Evolutionary conservation across 2,888 invertebrate species (phyloP), one percentile per base, ranked within the genome.

Genomic region (Apotomis betuletana): DNA sequence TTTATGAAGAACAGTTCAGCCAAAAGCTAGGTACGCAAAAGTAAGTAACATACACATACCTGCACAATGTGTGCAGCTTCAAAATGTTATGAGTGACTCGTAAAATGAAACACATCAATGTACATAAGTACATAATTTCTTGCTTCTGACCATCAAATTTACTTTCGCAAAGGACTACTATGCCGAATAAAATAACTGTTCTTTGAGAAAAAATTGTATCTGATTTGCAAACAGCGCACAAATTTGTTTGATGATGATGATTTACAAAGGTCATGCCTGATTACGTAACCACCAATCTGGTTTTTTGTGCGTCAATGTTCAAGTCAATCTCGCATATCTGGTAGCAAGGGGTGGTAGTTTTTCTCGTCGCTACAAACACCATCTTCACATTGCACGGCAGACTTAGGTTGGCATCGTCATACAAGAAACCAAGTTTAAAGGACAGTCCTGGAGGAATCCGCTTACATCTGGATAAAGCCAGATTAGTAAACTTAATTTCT

Each of bases 271-370:
- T 49, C 8, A 13, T 5, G 13, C n/a, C 6, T 12, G 57, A 36
- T 57, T 61, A 64, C 51, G 67, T 49, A 13, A 44, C 46, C 12
- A 74, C 75, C 0, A 80, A 70, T 70, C 86, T 85, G 55, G 81
- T 76, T 77, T 90, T 90, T 71, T 82, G 83, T 5, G 83, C 80
- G 12, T 84, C 83, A 67, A 92, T 87, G 59, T 83, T 75, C 55
- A 92, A 77, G 74, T 89, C 87, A n/a, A 91, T 90, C 79, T 91
- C 90, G 74, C 91, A 92, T 52, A 92, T 84, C 76, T 92, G 92
- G 74, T 92, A 92, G 73, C 92, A 92, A 0, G 92, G 91, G 0
- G 92, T 92, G 0, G 87, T 82, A 0, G 90, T 87, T 78, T 90
- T 91, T 75, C 89, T 86, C 0, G 90, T 87, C 9, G 91, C 91